A percentile compares a stretch with the other conserved stretches of the same genome.
Conservation (phyloP, 1,140 invertebrate species). For the Penaeus vannamei region DNA sequence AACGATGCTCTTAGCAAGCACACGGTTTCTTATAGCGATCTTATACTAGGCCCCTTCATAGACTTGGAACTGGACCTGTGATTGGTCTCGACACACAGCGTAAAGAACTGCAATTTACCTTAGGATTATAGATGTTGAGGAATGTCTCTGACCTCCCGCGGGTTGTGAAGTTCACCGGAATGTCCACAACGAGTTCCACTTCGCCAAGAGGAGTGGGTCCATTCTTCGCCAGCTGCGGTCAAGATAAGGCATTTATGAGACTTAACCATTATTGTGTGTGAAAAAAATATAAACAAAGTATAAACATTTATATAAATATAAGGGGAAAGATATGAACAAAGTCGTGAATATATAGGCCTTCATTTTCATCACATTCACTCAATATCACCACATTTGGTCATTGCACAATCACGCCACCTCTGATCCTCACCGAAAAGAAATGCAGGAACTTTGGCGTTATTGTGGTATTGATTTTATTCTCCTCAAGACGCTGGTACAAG, state of each 20-base stretch:
- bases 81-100: background rate
- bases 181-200: constrained; percentile 34
- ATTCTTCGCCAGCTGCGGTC: constrained; percentile 19
- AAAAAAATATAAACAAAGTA: too few species aligned
- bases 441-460: background rate
- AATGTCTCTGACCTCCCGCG: background rate
- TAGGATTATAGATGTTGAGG: constrained; percentile 28
- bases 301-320: background rate
- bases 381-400: too few species aligned
- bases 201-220: constrained; percentile 42
- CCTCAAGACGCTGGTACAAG: constrained; percentile 23
- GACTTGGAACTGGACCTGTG: too few species aligned
- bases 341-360: too few species aligned
- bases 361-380: too few species aligned
- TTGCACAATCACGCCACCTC: too few species aligned
- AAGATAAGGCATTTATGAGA: too few species aligned
- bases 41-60: background rate
- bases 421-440: constrained; percentile 1
- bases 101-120: background rate
- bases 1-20: too few species aligned
- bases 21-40: background rate
- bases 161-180: constrained; percentile 45
- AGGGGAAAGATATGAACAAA: background rate
- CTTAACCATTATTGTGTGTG: too few species aligned
- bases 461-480: constrained; percentile 47